Evolutionary conservation across 2,797 vertebrate genomes (phyloP), one percentile per base, ranked within the genome.

Genomic region (Lepilemur septentrionalis): DNA sequence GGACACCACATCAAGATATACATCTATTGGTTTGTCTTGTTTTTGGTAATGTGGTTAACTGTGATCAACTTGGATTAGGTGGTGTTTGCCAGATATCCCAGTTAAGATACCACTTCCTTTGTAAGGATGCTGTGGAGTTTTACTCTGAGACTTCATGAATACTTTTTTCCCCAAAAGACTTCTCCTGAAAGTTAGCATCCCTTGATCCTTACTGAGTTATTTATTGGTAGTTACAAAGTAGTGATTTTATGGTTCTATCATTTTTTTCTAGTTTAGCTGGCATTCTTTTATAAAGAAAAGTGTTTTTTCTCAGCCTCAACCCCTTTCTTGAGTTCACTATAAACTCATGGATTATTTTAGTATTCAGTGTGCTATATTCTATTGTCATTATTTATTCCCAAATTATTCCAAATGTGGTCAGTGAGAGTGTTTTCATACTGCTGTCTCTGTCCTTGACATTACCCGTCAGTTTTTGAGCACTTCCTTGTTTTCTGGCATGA

Each of bases 251-350:
- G 5, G 2, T 82, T 50, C 30, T 12, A 59, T 59, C 20, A 28
- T 91, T 93, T 96, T 59, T 59, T 90, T 86, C 13, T 72, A 28
- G 20, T 32, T 83, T 69, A 86, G 17, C 52, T 81, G n/a, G 13
- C 32, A 85, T 78, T 93, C 25, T 72, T 81, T 95, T 57, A 75
- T 90, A 76, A 93, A 65, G 52, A 79, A 84, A 85, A 59, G 32
- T 52, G 35, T 72, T 52, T 85, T 20, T 72, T 85, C 32, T 32
- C 22, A 70, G 35, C 4, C 38, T 28, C 11, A 59, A 2, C 5
- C 46, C 7, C 35, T 95, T 90, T 86, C 13, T 86, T 63, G 67
- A 75, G 14, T 69, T 95, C 20, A 35, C 25, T 70, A 63, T 38
- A 18, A 86, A 50, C 52, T 90, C 28, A 63, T 72, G 22, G 46